Base-by-base conservation (phyloP, 2,888 invertebrate species). In the Vannuccia rotundouncinata region DNA sequence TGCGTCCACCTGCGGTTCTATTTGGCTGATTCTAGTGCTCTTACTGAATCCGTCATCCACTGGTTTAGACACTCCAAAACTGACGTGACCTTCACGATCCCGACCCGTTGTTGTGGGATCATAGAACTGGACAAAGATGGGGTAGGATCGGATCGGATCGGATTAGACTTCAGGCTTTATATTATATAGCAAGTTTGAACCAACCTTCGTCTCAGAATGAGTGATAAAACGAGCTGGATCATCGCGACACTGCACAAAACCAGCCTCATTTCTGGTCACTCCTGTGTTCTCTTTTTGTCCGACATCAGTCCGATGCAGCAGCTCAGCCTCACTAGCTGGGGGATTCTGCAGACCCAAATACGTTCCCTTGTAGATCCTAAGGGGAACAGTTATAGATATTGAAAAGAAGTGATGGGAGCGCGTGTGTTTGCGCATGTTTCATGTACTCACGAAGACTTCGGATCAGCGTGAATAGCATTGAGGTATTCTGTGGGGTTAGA, bases 1-100 rank as follows among this genome's bases (percentile, higher is more conserved):
- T 17, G 77, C 77, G 28, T 77, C 77, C 66, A 77, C 59, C 28
- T 77, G 77, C 1, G 77, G 59, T 27, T 77, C 77, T 2, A 77
- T 77, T 45, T 66, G 30, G 25, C 59, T n/a, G 31, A 77, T 31
- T 31, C 59, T 30, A 1, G 45, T 45, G 17, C 77, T 45, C 17
- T 45, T 73, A 27, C 31, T 31, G 28, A 66, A 77, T 30, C 77
- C 77, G 31, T 77, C 28, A 45, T 77, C 77, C 59, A 45, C 1
- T 1, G 27, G 2, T 31, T 30, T 30, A 10, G 13, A 28, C 17
- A 77, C 31, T 25, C 59, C 31, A 2, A 30, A 30, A 31, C 59
- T 77, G 17, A 77, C 17, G 27, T 77, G 77, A 17, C 77, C 77
- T 10, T 45, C 25, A 30, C 77, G n/a, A 27, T 77, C 77, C 5